phyloP scores from a whole-genome alignment of 2,113 vertebrate species.

The Phrynosoma platyrhinos region DNA sequence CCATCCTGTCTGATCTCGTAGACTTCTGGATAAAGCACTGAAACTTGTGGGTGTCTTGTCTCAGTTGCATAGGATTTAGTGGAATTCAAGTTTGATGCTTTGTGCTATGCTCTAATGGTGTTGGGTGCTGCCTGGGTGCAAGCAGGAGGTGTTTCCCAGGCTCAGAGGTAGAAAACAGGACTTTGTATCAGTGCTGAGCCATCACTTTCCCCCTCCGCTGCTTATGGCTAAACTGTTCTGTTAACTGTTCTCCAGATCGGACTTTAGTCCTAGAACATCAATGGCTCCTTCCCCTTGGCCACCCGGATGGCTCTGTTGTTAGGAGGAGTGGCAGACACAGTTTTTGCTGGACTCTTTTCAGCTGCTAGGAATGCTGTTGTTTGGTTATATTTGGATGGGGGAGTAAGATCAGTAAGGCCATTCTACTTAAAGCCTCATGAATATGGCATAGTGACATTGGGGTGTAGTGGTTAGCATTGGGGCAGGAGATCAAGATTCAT shows the following conservation, averaged over 20 bases:
- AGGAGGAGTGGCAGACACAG: not conserved
- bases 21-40: not conserved
- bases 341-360: not conserved
- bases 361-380: not conserved
- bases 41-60: not conserved
- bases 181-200: not conserved
- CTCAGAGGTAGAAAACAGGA: not conserved
- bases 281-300: fast-evolving
- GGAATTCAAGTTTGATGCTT: not conserved
- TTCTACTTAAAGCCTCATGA: not conserved
- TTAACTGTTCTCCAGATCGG: slow-evolving; percentile 22
- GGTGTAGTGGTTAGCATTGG: not conserved
- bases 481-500: not conserved
- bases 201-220: not conserved
- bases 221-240: slow-evolving; percentile 23
- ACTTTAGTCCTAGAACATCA: not conserved
- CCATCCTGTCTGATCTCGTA: not conserved
- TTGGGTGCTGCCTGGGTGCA: not conserved
- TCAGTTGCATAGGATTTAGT: not conserved
- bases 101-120: not conserved
- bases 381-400: too few relatives aligned
- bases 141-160: not conserved
- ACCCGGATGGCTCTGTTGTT: not conserved
- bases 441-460: not conserved
- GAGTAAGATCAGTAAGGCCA: not conserved